Percentiles rank a stretch among this genome's conserved stretches.
Evolutionary conservation across 2,113 vertebrate genomes (phyloP).

Genomic region (Ovibos moschatus): DNA sequence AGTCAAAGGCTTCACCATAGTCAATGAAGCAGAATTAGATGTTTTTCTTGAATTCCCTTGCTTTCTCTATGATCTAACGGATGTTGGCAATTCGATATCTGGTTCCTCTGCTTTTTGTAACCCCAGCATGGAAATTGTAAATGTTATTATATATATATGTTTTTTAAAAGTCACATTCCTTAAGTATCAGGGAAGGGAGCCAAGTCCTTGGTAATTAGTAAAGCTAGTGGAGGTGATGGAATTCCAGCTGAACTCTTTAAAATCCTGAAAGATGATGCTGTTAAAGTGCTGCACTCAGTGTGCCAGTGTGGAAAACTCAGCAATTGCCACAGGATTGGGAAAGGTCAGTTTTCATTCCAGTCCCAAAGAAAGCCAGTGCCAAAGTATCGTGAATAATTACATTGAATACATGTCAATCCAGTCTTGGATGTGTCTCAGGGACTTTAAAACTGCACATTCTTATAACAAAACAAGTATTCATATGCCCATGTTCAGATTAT

Average conservation of each 20-base stretch:
- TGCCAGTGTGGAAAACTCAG: neutral
- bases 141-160: too few species aligned
- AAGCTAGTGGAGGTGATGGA: too few species aligned
- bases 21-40: too few species aligned
- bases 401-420: neutral
- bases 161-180: too few species aligned
- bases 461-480: neutral
- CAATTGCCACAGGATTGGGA: neutral
- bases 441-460: neutral
- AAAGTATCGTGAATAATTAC: neutral
- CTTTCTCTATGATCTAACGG: too few species aligned
- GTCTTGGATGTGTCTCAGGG: conserved; percentile 40
- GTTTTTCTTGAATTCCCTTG: too few species aligned
- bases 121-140: too few species aligned
- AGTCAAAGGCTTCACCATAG: too few species aligned
- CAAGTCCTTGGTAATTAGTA: too few species aligned
- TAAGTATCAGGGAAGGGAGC: too few species aligned
- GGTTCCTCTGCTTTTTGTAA: too few species aligned
- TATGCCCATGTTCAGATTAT: neutral
- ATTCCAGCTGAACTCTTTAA: neutral
- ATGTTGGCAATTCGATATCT: too few species aligned
- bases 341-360: neutral
- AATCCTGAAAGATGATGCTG: neutral
- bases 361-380: neutral
- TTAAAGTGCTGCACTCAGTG: neutral